Evolutionary conservation across 2,113 vertebrate genomes (phyloP).

Genomic region (Lophura nycthemera): DNA sequence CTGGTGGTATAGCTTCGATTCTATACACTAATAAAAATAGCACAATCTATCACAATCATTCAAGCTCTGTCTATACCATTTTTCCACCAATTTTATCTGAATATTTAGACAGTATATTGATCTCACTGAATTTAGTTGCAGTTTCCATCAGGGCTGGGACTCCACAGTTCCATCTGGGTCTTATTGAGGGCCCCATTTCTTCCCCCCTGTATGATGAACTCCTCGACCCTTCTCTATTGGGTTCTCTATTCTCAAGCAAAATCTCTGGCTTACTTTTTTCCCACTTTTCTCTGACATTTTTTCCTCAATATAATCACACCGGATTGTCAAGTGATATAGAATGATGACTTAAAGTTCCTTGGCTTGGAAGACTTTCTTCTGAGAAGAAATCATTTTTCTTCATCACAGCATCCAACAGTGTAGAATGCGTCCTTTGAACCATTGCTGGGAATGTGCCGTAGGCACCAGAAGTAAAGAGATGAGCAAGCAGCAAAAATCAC

Average conservation of each 20-base stretch:
- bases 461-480: neutral
- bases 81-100: neutral
- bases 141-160: neutral
- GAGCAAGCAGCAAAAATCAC: constrained; percentile 8
- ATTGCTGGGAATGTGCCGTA: neutral
- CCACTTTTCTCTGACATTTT: neutral
- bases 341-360: neutral
- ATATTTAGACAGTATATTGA: neutral
- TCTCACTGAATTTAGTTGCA: neutral
- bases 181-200: neutral
- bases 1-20: neutral
- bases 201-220: neutral
- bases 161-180: neutral
- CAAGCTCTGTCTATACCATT: neutral
- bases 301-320: neutral
- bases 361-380: neutral
- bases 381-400: constrained; percentile 4
- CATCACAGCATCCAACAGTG: neutral
- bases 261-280: neutral
- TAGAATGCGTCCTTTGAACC: neutral
- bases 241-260: neutral
- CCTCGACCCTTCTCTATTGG: neutral
- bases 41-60: neutral
- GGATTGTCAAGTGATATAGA: neutral
- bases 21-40: neutral